Percentiles rank a stretch among this genome's conserved stretches.
These are phyloP conservation scores for Eupeodes latifasciatus DNA, from an alignment of 2,888 invertebrate genomes.

Conservation along the genomic window DNA sequence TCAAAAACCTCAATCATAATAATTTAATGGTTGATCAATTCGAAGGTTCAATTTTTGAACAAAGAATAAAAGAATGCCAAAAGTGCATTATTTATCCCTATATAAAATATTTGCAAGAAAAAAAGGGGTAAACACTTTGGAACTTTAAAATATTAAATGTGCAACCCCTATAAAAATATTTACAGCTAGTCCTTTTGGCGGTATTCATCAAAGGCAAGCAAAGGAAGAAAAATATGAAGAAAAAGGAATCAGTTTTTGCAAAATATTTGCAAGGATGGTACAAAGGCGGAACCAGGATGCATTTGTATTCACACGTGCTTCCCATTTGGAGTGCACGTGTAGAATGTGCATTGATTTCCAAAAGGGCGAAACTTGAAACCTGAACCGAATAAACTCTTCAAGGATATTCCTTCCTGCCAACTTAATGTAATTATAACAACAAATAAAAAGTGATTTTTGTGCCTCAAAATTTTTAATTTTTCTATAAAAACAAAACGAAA, in stretches of 20 bases:
- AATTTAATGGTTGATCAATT: constrained; percentile 71
- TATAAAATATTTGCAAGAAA: background rate
- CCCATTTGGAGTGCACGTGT: constrained; percentile 70
- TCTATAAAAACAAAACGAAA: constrained; percentile 12
- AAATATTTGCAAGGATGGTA: constrained; percentile 74
- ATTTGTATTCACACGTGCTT: constrained; percentile 73
- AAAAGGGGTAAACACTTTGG: constrained; percentile 49
- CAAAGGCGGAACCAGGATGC: constrained; percentile 66
- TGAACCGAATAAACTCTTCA: background rate
- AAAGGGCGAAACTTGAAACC: background rate
- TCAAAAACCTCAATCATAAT: constrained; percentile 70
- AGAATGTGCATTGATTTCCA: constrained; percentile 62
- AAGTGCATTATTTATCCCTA: constrained; percentile 68
- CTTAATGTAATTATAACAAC: constrained; percentile 67
- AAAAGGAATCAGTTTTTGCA: constrained; percentile 71
- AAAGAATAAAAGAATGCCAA: constrained; percentile 38
- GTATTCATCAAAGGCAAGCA: constrained; percentile 58
- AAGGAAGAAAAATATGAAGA: constrained; percentile 2
- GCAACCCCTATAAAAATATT: constrained; percentile 56
- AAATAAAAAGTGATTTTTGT: constrained; percentile 45
- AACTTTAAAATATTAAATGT: background rate
- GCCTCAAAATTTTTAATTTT: constrained; percentile 13
- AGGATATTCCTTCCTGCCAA: constrained; percentile 44
- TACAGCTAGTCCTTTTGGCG: constrained; percentile 28
- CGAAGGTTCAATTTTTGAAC: constrained; percentile 37